phyloP scores from a whole-genome alignment of 2,888 invertebrate species.

The Drosophila neotestacea region DNA sequence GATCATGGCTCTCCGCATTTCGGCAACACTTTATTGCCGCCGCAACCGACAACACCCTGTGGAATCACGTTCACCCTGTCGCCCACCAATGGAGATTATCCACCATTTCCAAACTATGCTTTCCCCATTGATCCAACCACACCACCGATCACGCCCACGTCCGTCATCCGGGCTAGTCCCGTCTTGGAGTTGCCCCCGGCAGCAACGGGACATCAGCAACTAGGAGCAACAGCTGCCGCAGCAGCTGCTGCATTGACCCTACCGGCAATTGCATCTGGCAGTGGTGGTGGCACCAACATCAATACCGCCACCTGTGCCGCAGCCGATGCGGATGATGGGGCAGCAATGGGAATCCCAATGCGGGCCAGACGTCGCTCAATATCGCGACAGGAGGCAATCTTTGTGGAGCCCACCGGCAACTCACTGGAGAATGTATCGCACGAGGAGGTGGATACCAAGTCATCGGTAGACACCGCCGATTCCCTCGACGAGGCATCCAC shows the following conservation, averaged over 20 bases:
- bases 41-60: slow-evolving; percentile 86
- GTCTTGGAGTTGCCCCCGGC: slow-evolving; percentile 77
- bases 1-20: slow-evolving; percentile 85
- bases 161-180: slow-evolving; percentile 73
- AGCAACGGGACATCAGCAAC: slow-evolving; percentile 21
- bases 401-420: slow-evolving; percentile 90
- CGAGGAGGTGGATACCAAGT: slow-evolving; percentile 80
- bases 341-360: slow-evolving; percentile 66
- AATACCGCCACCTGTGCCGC: slow-evolving; percentile 10
- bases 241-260: slow-evolving; percentile 64
- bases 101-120: slow-evolving; percentile 74
- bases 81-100: slow-evolving; percentile 86
- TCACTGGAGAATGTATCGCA: slow-evolving; percentile 90
- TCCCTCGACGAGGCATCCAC: slow-evolving; percentile 83
- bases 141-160: slow-evolving; percentile 71
- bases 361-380: slow-evolving; percentile 90
- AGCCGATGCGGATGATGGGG: slow-evolving; percentile 64
- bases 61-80: slow-evolving; percentile 88
- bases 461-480: slow-evolving; percentile 73
- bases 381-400: slow-evolving; percentile 93
- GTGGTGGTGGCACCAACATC: slow-evolving; percentile 37
- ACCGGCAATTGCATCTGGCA: slow-evolving; percentile 56
- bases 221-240: slow-evolving; percentile 36
- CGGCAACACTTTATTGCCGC: slow-evolving; percentile 85
- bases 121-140: slow-evolving; percentile 84